Evolutionary conservation across 2,888 invertebrate genomes (phyloP).

Genomic region (Exocentrus adspersus): DNA sequence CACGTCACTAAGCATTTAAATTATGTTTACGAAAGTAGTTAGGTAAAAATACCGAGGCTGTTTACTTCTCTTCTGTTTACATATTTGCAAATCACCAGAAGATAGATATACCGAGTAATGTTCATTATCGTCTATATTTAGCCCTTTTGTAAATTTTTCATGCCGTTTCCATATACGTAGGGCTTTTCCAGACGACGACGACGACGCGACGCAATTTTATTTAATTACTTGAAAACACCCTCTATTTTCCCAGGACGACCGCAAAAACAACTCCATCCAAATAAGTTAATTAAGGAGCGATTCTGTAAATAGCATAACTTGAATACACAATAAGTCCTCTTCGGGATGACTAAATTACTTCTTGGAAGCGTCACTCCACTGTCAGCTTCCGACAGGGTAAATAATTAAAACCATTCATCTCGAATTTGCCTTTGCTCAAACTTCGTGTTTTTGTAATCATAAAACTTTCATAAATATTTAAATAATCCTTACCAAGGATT

Average conservation of each 20-base stretch:
- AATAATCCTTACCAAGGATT: too few species aligned
- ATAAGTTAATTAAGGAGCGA: background rate
- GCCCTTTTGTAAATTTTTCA: background rate
- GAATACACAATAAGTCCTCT: constrained; percentile 3
- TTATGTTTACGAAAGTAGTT: background rate
- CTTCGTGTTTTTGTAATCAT: background rate
- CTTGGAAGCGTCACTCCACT: background rate
- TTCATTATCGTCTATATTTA: constrained; percentile 10
- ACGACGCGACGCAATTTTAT: too few species aligned
- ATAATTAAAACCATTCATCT: background rate
- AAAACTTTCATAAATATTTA: too few species aligned
- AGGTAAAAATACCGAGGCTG: background rate
- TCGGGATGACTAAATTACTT: background rate
- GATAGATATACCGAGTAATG: background rate
- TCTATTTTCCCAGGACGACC: background rate
- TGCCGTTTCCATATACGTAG: background rate
- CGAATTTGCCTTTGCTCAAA: background rate
- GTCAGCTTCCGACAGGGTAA: background rate
- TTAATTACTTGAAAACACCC: background rate
- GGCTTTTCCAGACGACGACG: background rate
- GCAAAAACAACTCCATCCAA: background rate
- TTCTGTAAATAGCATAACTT: background rate
- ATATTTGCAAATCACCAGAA: background rate
- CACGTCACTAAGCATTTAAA: background rate
- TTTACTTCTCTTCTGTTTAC: background rate